Percentiles rank a stretch among this genome's conserved stretches.
Evolutionary conservation across 2,113 vertebrate species (phyloP).

Genomic region (Tachysurus vachellii): DNA sequence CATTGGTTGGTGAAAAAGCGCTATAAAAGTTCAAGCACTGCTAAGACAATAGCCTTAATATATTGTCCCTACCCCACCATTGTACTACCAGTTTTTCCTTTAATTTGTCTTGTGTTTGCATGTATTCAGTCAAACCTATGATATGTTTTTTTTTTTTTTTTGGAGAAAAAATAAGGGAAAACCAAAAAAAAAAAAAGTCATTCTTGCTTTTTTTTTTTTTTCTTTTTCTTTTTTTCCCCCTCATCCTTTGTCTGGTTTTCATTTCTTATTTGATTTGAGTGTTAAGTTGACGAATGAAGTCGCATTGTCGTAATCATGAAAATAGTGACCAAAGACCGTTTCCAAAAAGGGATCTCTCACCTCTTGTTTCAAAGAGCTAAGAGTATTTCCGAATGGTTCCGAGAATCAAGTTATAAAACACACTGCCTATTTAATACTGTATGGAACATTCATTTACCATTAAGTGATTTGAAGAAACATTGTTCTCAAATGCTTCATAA

Average conservation of each 20-base stretch:
- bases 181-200: neutral
- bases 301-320: neutral
- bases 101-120: neutral
- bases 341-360: neutral
- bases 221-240: neutral
- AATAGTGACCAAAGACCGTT: constrained; percentile 36
- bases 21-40: neutral
- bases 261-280: neutral
- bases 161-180: neutral
- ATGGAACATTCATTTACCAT: neutral
- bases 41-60: neutral
- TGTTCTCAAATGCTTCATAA: neutral
- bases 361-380: constrained; percentile 14
- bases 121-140: neutral
- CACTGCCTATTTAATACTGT: neutral
- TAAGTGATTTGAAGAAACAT: neutral
- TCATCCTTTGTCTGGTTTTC: neutral
- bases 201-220: neutral
- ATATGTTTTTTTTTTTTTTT: neutral
- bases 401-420: neutral
- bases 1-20: neutral
- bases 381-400: neutral
- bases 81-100: neutral
- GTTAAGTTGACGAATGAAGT: neutral
- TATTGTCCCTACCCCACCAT: too few species aligned